A percentile compares a stretch with the other conserved stretches of the same genome.
These are phyloP conservation scores for Acronicta aceris DNA, from an alignment of 2,888 invertebrate species.

Conservation along the genomic window DNA sequence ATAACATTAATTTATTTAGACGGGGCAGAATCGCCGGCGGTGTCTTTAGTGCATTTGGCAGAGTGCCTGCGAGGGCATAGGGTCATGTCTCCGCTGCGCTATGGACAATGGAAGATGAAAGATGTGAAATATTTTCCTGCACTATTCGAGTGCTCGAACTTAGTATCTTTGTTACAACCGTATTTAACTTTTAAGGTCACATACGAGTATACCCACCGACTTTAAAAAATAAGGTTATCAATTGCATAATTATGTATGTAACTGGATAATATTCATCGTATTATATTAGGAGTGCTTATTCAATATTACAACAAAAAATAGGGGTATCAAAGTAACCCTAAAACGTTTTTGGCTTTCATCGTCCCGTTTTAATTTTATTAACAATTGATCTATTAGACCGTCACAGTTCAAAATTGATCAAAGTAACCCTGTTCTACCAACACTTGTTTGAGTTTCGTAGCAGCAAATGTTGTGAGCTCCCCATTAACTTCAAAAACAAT, in stretches of 20 bases:
- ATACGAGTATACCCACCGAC: slow-evolving; percentile 12
- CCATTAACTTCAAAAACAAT: slow-evolving; percentile 7
- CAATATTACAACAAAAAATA: no score
- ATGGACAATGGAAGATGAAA: slow-evolving; percentile 49
- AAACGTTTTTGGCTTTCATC: no score
- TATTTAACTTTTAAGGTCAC: slow-evolving; percentile 33
- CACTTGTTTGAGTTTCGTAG: neutral
- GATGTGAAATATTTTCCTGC: slow-evolving; percentile 49
- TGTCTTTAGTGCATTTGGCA: slow-evolving; percentile 65
- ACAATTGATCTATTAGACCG: no score
- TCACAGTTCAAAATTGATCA: no score
- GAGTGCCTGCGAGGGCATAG: slow-evolving; percentile 56
- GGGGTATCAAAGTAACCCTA: no score
- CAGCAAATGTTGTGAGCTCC: no score
- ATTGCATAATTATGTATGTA: no score
- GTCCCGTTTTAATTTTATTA: no score
- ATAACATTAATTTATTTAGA: slow-evolving; percentile 62
- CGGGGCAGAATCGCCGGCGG: slow-evolving; percentile 53
- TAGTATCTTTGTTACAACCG: slow-evolving; percentile 24
- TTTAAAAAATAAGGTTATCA: neutral
- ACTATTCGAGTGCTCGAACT: slow-evolving; percentile 33
- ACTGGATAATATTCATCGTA: no score
- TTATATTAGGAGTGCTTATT: no score
- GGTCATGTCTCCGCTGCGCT: slow-evolving; percentile 36
- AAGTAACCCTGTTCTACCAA: no score